Base-by-base conservation (phyloP, 2,888 invertebrate species). In the Stenotaenia linearis region DNA sequence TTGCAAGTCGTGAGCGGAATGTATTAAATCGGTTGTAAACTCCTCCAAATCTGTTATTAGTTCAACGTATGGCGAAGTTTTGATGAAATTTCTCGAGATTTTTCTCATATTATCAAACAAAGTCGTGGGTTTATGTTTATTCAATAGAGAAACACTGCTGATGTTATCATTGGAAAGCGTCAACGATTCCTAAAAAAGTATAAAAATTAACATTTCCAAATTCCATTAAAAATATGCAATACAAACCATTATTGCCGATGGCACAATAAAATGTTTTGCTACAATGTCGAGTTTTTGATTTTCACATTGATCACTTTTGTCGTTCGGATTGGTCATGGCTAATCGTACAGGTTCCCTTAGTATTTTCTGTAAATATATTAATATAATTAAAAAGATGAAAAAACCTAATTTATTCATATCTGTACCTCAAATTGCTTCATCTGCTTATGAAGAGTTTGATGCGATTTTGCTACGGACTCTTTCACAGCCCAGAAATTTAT, bases 401-500 rank as follows among this genome's bases (percentile, higher is more conserved):
- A 1, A 1, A n/a, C 18, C 18, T 69, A 18, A 4, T 69, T 61
- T 10, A 69, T 12, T n/a, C n/a, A 28, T 12, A 5, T 69, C 18
- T 12, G 18, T 28, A 69, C 69, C 69, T 82, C 74, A 56, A 23
- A 98, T 84, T 95, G 92, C 84, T 93, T 93, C 35, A 95, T 91
- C 84, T 92, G 92, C 85, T 96, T 96, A 85, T 94, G 93, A 10
- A 98, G 88, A 23, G 92, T 93, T 81, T 92, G 91, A 85, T 97
- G 97, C 0, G 95, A 93, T 84, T 94, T 95, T 56, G 93, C 92
- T 0, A 96, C 92, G 0, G 95, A 93, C 82, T 93, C 93, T 83
- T 94, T 95, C 79, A 98, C 92, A 37, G 96, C 92, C 91, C 95
- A 97, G 85, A 97, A 96, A 84, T 93, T 98, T 15, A 95, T 90